Base-by-base conservation (phyloP, 2,888 invertebrate species). In the Amphipoea lucens region DNA sequence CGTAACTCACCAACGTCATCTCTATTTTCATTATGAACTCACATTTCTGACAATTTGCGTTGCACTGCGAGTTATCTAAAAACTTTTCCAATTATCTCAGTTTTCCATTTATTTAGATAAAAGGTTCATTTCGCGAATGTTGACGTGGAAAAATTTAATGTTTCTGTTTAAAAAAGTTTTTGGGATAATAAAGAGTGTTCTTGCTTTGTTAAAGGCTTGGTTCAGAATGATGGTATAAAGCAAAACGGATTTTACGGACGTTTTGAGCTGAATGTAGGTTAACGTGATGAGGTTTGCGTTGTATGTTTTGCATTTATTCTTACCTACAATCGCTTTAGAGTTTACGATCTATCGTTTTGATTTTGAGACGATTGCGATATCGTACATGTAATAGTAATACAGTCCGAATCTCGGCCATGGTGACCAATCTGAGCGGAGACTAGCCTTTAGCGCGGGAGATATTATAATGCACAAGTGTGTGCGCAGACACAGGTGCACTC, bases 71-170 rank as follows among this genome's bases (percentile, higher is more conserved):
- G 69, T 76, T 83, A 77, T 74, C 69, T 67, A 69, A 79, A 88
- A 88, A 89, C 80, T 89, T 85, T 87, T 87, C 74, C 76, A 87
- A 87, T 85, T 87, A 88, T 85, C 73, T 45, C 73, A 81, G 81
- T 79, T 83, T 85, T 76, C 66, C 81, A 83, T 89, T 89, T 74
- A 81, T 89, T 79, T 70, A 87, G 54, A 65, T 78, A 81, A 78
- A 75, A 80, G 67, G 65, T 82, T 78, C 42, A 57, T 78, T 88
- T 73, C 60, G 69, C 40, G 66, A 76, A 77, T 42, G 69, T 57
- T 76, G 71, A 78, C 20, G 63, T 65, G 54, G 74, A 74, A 65
- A 68, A 70, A 36, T 66, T 20, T 69, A 48, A 74, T 86, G 70
- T 74, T 86, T 48, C 29, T 51, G 51, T 63, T 67, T 71, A 54